Evolutionary conservation across 2,113 vertebrate genomes (phyloP), one percentile per base, ranked within the genome.

Genomic region (Ammodytes marinus): DNA sequence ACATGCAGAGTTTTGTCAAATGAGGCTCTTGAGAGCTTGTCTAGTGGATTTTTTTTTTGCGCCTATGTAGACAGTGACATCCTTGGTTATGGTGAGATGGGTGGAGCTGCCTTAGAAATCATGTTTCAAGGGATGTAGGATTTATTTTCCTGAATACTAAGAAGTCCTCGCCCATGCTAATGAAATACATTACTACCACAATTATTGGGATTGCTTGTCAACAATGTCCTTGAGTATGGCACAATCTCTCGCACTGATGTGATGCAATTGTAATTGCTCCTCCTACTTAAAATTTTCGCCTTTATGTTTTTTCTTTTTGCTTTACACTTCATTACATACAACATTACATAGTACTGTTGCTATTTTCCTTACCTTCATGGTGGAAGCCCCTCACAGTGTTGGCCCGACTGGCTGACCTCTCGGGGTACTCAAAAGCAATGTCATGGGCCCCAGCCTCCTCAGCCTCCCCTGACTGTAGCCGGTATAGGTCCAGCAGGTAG

Each of bases 321-420:
- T 65, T 53, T 15, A 55, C 27, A 13, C 11, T 47, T 10, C 11
- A 27, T 27, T 27, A 27, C 27, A 27, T 27, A 27, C 27, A 27
- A 27, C 27, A 27, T 27, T 27, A 27, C 27, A 27, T 27, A 27
- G 27, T 27, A 27, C 43, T 42, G 0, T 0, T 6, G 3, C 14
- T 40, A 12, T 55, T 57, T 8, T 5, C 37, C 88, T 90, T 93
- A 99, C 98, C 98, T 97, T 99, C 98, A 91, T 99, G 98, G 90
- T 99, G 97, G 94, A 99, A 99, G 66, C 97, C 97, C 93, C 98
- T 98, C 93, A 99, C 98, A 68, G 98, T 99, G 96, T 99, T 99
- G 79, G 98, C 98, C 64, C 96, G 96, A 92, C 98, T 99, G 83
- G 98, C 95, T 0, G 97, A 97, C 84, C 96, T 96, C 94, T 99